Evolutionary conservation across 2,888 invertebrate species (phyloP).

Genomic region (Drosophila putrida): DNA sequence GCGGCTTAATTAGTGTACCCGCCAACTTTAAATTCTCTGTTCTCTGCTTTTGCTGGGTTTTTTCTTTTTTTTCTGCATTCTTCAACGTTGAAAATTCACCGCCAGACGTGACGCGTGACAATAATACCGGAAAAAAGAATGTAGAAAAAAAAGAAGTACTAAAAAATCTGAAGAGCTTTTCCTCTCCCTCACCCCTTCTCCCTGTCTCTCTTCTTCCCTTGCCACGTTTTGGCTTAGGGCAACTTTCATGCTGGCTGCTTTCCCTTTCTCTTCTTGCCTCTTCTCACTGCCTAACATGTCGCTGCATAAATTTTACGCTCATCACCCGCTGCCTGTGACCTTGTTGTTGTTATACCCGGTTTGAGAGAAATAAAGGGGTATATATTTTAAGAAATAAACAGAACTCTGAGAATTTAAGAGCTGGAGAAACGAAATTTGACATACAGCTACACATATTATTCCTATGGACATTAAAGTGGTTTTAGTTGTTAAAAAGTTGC

Average conservation of each 20-base stretch:
- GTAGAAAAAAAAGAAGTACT: not conserved
- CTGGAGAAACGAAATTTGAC: too few species aligned
- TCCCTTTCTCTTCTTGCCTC: constrained; percentile 2
- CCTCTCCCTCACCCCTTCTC: not conserved
- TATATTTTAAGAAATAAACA: too few species aligned
- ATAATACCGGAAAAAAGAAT: constrained; percentile 60
- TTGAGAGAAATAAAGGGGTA: too few species aligned
- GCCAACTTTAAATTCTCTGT: constrained; percentile 44
- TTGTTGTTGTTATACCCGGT: constrained; percentile 55
- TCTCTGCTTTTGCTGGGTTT: not conserved
- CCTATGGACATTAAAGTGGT: too few species aligned
- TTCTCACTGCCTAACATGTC: constrained; percentile 67
- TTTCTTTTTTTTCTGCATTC: too few species aligned
- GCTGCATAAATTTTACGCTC: constrained; percentile 80
- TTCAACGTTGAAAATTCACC: constrained; percentile 13
- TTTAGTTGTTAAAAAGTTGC: too few species aligned
- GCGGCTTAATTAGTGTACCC: constrained; percentile 57
- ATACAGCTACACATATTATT: too few species aligned
- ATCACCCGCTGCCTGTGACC: constrained; percentile 69
- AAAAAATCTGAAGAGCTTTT: constrained; percentile 49
- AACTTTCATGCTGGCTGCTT: constrained; percentile 53
- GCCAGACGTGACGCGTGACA: constrained; percentile 78
- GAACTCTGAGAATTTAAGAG: too few species aligned
- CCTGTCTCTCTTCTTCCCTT: not conserved
- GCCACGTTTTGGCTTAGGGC: constrained; percentile 30